phyloP scores from a whole-genome alignment of 2,888 invertebrate genomes.

The Acholoe squamosa region DNA sequence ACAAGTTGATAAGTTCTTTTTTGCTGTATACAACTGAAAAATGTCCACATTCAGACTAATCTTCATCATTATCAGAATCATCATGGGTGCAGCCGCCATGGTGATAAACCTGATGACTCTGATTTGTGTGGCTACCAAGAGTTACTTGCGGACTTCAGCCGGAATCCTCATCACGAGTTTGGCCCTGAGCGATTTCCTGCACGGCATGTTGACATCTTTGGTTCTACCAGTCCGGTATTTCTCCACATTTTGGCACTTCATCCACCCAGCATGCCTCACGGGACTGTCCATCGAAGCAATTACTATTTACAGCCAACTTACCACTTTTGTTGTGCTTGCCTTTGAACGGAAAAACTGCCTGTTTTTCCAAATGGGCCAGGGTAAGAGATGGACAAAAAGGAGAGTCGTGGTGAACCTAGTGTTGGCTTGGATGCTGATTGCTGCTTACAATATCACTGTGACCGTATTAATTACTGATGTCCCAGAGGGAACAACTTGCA shows the following conservation, averaged over 20 bases:
- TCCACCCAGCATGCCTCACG: background rate
- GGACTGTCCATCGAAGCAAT: background rate
- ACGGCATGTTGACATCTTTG: background rate
- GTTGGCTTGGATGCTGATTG: background rate
- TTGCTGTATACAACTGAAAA: no score
- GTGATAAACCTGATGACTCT: background rate
- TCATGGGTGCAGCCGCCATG: background rate
- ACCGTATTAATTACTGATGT: background rate
- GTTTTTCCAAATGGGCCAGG: background rate
- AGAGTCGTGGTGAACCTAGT: background rate
- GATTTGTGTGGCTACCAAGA: background rate
- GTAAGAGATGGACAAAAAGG: background rate
- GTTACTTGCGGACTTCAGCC: background rate
- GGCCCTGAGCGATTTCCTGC: background rate
- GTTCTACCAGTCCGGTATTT: background rate
- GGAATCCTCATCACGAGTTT: background rate
- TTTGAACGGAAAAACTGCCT: background rate
- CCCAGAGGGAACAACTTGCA: background rate
- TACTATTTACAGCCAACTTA: background rate
- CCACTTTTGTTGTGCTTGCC: background rate
- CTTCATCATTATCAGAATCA: no score
- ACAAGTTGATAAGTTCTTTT: no score
- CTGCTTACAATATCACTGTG: background rate
- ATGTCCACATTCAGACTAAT: no score
- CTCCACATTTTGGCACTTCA: background rate